Evolutionary conservation across 2,888 invertebrate species (phyloP), one percentile per base, ranked within the genome.

Genomic region (Quadroppia sp.): DNA sequence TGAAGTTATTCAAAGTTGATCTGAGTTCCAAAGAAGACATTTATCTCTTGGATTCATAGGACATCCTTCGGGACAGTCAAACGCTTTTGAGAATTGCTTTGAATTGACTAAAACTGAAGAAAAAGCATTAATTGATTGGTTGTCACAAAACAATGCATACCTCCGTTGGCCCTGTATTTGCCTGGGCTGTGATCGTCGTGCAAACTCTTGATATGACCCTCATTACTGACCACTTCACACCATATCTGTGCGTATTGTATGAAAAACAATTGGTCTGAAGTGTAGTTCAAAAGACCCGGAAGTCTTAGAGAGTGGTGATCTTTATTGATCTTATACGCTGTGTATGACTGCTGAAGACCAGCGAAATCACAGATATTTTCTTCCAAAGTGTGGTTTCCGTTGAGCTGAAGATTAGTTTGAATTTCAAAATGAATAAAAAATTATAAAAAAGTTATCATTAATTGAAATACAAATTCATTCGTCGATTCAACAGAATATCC

Each of bases 291-390:
- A 45, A 83, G 78, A 45, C 82, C 83, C n/a, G 82, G 81, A 28
- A 83, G 79, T 23, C 77, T 77, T 1, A 79, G 80, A 30, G 80
- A 79, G 32, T 79, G 77, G 1, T 78, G 78, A 30, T 30, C 30
- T 1, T 17, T 28, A 9, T 23, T 32, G 11, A 15, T 28, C 20
- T 73, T 64, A 48, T 69, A 76, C 1, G 81, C 81, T 23, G 80
- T 76, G 78, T 80, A 82, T n/a, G 82, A 80, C 74, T 81, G 81
- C 71, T 81, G 79, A 9, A 82, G 78, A 7, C 82, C 82, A 11
- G 82, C 80, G 77, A 82, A 82, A 79, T 82, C 82, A 76, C 82
- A 82, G 69, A 82, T 81, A 77, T 82, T 82, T 76, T 82, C 82
- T 40, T 82, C 81, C 1, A 82, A 77, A 7, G 82, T 82, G 73